Evolutionary conservation across 2,797 vertebrate species (phyloP), one percentile per base, ranked within the genome.

Genomic region (Coregonus suidteri): DNA sequence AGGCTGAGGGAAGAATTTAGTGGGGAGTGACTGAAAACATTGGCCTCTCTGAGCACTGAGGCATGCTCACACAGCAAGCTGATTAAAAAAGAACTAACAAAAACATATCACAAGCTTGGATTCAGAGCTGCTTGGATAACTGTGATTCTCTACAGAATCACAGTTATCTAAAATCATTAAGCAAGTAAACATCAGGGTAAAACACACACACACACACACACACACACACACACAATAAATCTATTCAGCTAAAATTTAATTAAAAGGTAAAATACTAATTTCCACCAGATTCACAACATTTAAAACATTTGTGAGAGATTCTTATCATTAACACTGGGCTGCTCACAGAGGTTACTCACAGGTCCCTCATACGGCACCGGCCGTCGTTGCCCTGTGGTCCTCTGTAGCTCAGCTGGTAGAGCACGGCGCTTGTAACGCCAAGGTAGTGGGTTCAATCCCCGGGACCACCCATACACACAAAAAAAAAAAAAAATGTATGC

Each of bases 121-220:
- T 83, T 87, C 83, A 70, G 77, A 87, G 41, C 11, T 47, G 41
- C 75, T 91, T 90, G 89, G 25, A 25, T 25, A 25, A 25, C 25
- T 25, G 25, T 25, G 25, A 25, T 25, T 25, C 25, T 87, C 87
- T 88, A 84, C 88, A 90, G 89, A 84, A 88, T 90, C 80, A 74
- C 80, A 83, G 80, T 90, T 85, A 78, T 89, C 87, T 84, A 89
- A 90, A 74, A 92, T 89, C 89, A 83, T 88, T 59, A 80, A 81
- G 86, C 86, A 91, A 90, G 92, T 90, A 91, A 88, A 91, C 81
- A 82, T 69, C 74, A 77, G 83, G 81, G 79, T 68, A 78, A 80
- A 78, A 35, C 7, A 56, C 30, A 31, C 16, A 3, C 71, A 31
- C 20, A 25, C 25, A 25, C 25, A 25, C 25, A 25, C 25, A 25